Base-by-base conservation (phyloP, 1,140 invertebrate species). In the Pseudachorutes palmiensis region DNA sequence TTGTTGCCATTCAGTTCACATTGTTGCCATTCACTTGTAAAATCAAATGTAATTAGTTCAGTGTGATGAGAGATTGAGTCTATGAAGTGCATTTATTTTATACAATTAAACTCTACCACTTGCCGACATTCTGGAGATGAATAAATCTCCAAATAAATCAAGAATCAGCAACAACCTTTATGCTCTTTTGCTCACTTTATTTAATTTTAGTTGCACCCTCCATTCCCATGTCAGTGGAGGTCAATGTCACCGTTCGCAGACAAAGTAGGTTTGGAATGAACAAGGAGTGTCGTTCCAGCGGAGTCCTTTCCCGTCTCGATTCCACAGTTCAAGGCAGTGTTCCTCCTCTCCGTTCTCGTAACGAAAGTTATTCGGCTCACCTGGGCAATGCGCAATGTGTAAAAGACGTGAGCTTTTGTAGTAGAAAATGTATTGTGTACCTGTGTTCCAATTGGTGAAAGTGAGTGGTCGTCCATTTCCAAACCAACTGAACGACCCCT, bases 221-320 rank as follows among this genome's bases (percentile, higher is more conserved):
- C n/a, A n/a, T n/a, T n/a, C n/a, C n/a, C n/a, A n/a, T n/a, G n/a
- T n/a, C n/a, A n/a, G 36, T 45, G 9, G 36, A 45, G 36, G 19
- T 60, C 24, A 31, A 30, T 26, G 3, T 60, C 22, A 28, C 9
- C 31, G 29, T 84, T 94, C 91, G 78, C 91, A 94, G 26, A 94
- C 88, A 77, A 94, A 94, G 79, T 85, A 93, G 1, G 91, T 93
- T 81, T 93, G 90, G 75, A 93, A 93, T 65, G 89, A 92, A 77
- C 91, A 93, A 0, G 91, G 91, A 0, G 90, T 91, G 77, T 93
- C 91, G 78, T 94, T 93, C 91, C 91, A 94, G 77, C 92, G 92
- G 5, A 93, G 79, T 0, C 90, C 91, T 79, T 93, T 93, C 58
- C 89, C 90, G 75, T 93, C 90, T 69, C 91, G 82, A 80, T 94